These are phyloP conservation scores for Aproaerema taeniolella DNA, from an alignment of 2,888 invertebrate genomes.

Conservation along the genomic window DNA sequence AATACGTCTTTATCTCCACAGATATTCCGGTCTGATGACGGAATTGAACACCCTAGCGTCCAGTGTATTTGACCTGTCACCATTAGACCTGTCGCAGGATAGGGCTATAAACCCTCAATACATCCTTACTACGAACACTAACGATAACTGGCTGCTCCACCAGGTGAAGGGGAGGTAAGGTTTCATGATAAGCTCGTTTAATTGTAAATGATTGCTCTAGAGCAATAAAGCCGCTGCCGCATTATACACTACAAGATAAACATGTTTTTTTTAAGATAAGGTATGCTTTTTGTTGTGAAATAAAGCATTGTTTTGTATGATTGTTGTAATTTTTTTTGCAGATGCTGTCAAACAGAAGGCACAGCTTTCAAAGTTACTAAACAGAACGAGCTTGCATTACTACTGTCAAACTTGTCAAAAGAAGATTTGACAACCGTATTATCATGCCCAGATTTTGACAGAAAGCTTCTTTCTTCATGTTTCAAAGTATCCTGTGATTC, in stretches of 20 bases:
- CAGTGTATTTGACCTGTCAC: constrained; percentile 79
- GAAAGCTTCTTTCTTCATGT: constrained; percentile 66
- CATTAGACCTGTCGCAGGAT: constrained; percentile 78
- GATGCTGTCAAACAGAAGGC: constrained; percentile 55
- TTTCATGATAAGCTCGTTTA: neutral
- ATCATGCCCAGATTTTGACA: constrained; percentile 65
- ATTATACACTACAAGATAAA: too few relatives aligned
- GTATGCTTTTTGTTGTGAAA: too few relatives aligned
- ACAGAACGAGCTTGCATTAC: constrained; percentile 47
- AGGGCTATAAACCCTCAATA: constrained; percentile 78
- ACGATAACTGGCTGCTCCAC: constrained; percentile 80
- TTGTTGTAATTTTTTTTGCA: too few relatives aligned
- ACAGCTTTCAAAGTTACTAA: constrained; percentile 43
- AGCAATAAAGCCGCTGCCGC: too few relatives aligned
- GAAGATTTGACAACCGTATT: constrained; percentile 66
- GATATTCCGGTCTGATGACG: constrained; percentile 76
- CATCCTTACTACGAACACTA: constrained; percentile 76
- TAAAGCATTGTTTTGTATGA: too few relatives aligned
- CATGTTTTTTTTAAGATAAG: too few relatives aligned
- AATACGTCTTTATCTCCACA: too few relatives aligned
- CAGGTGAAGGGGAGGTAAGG: constrained; percentile 76
- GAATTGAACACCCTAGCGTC: constrained; percentile 81
- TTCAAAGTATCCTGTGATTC: constrained; percentile 68
- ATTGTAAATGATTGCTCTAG: too few relatives aligned
- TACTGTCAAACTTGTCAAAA: constrained; percentile 47